Percentiles rank a stretch among this genome's conserved stretches.
These are phyloP conservation scores for Spheniscus mendiculus DNA, from an alignment of 2,113 vertebrate genomes.

Conservation along the genomic window DNA sequence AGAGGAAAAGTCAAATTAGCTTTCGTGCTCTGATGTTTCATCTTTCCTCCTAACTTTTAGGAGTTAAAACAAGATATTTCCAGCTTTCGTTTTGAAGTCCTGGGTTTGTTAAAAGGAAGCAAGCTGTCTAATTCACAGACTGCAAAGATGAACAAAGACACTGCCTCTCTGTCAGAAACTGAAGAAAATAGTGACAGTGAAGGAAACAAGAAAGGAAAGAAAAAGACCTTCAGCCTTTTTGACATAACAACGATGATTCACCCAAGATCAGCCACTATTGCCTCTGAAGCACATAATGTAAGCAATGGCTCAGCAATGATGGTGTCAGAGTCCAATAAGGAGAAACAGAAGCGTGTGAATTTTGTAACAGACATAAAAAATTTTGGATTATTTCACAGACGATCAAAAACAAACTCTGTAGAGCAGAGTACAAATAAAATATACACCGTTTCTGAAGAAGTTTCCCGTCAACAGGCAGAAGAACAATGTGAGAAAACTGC, in stretches of 20 bases:
- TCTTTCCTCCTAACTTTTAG: constrained; percentile 69
- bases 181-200: constrained; percentile 79
- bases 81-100: constrained; percentile 96
- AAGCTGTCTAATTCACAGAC: constrained; percentile 61
- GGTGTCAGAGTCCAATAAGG: constrained; percentile 67
- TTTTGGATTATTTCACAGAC: constrained; percentile 80
- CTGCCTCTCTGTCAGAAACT: constrained; percentile 74
- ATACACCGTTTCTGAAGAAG: constrained; percentile 85
- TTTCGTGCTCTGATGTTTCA: not conserved
- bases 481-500: constrained; percentile 60
- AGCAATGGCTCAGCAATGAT: constrained; percentile 77
- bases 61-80: constrained; percentile 98
- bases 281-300: constrained; percentile 66
- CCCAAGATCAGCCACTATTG: constrained; percentile 71
- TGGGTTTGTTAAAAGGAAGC: constrained; percentile 89
- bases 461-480: constrained; percentile 70
- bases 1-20: not conserved
- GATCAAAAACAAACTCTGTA: constrained; percentile 68
- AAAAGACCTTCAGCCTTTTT: constrained; percentile 78
- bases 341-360: constrained; percentile 77
- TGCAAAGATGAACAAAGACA: constrained; percentile 62
- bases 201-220: constrained; percentile 67
- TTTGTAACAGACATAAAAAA: constrained; percentile 77
- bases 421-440: constrained; percentile 77
- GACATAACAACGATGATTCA: constrained; percentile 76